Base-by-base conservation (phyloP, 2,888 invertebrate genomes). In the Lasioglossum figueresi region DNA sequence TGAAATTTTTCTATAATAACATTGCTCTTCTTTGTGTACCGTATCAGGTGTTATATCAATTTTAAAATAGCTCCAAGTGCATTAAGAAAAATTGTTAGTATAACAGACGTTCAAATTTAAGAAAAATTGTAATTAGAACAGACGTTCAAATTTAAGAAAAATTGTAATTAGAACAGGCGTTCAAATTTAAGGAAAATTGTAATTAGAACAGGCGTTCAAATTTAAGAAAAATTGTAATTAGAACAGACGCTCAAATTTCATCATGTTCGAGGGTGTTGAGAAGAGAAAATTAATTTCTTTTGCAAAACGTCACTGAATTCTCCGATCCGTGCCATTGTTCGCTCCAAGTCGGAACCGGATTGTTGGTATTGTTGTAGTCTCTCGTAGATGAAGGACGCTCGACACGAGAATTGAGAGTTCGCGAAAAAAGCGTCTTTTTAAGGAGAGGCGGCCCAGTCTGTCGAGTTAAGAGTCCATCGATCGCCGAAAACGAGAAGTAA, bases 311-410 rank as follows among this genome's bases (percentile, higher is more conserved):
- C 63, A 14, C 31, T 63, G 16, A 63, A 63, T 19, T 63, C 63
- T 16, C 31, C 27, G 31, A 63, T 31, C 6, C 6, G 31, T 19
- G 31, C 0, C 63, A 63, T 19, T 34, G 19, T 34, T 31, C 27
- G 59, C 27, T n/a, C 56, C n/a, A 27, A 27, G 10, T 19, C 66
- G 66, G 70, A 71, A 43, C 63, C 75, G 84, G 66, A 73, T 68
- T 78, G 70, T 83, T 72, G 56, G 76, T 59, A 34, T n/a, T 59
- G 48, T 48, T 48, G 72, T 34, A 34, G 43, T 70, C 19, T 66
- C 23, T 70, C 45, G 37, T 71, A 48, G 45, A 19, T 56, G 66
- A 71, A 31, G 45, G 27, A 52, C 80, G 79, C 68, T 48, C 48
- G 40, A 16, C 19, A 27, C 19, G 45, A 52, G 23, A 48, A 68